A percentile compares a stretch with the other conserved stretches of the same genome.
These are phyloP conservation scores for Brachynemurus nebulosus DNA, from an alignment of 2,888 invertebrate genomes.

Conservation along the genomic window DNA sequence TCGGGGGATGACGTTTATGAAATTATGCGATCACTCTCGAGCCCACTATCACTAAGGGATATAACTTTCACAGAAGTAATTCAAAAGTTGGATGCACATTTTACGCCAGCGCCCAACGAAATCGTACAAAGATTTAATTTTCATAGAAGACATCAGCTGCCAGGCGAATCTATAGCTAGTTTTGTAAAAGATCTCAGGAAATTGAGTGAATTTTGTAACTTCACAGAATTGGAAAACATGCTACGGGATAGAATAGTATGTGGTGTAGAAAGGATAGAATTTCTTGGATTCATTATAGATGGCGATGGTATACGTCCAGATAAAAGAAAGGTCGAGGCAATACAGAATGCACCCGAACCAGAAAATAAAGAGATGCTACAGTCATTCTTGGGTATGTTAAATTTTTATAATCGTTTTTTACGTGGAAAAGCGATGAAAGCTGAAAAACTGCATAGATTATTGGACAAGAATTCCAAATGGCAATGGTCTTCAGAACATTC, in stretches of 20 bases:
- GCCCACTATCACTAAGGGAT: too few species aligned
- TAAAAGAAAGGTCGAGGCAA: too few species aligned
- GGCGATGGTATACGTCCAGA: too few species aligned
- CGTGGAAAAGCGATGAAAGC: background rate
- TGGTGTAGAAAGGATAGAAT: background rate
- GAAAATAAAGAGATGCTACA: too few species aligned
- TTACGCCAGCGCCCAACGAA: background rate
- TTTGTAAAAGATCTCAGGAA: slow-evolving; percentile 7
- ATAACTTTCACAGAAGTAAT: too few species aligned
- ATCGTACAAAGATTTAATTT: slow-evolving; percentile 2
- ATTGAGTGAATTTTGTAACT: slow-evolving; percentile 4
- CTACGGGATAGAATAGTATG: slow-evolving; percentile 1
- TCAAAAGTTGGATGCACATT: background rate
- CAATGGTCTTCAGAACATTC: slow-evolving; percentile 19
- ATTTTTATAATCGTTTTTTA: background rate
- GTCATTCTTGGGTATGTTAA: too few species aligned
- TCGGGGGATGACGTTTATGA: too few species aligned
- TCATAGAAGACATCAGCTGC: background rate
- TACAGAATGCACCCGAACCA: too few species aligned
- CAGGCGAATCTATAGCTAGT: slow-evolving; percentile 1
- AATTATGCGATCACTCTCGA: too few species aligned
- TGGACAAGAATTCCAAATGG: background rate
- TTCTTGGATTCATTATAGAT: too few species aligned
- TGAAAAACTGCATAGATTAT: background rate
- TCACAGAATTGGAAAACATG: slow-evolving; percentile 1